Conservation (phyloP, 1,140 invertebrate genomes). For the Uloborus diversus region DNA sequence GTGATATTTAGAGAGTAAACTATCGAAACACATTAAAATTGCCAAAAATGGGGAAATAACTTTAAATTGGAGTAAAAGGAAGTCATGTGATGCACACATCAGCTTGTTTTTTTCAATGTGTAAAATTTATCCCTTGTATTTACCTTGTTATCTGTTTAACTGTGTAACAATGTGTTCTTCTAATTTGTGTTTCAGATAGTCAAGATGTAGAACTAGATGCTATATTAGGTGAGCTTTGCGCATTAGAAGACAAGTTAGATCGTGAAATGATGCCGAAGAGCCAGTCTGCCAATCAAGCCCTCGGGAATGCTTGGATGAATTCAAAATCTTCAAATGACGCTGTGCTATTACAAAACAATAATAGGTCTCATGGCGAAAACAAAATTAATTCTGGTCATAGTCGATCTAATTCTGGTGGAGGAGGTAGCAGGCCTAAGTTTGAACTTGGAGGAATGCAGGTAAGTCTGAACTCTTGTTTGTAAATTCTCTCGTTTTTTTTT, state of each 20-base stretch:
- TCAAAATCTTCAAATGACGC: not conserved
- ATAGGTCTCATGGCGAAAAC: not conserved
- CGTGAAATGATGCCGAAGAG: constrained; percentile 47
- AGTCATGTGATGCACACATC: too few species aligned
- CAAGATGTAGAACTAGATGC: constrained; percentile 96
- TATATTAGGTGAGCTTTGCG: constrained; percentile 91
- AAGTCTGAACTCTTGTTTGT: too few species aligned
- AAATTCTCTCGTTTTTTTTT: too few species aligned
- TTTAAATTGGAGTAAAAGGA: too few species aligned
- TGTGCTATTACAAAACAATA: constrained; percentile 3
- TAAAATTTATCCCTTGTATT: too few species aligned
- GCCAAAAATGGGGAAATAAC: too few species aligned
- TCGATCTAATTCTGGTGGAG: constrained; percentile 67
- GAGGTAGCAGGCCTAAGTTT: constrained; percentile 64
- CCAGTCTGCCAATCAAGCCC: constrained; percentile 38
- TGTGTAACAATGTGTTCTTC: too few species aligned
- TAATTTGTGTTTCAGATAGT: constrained; percentile 80
- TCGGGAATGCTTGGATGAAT: constrained; percentile 33
- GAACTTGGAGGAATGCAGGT: constrained; percentile 58
- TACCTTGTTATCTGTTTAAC: too few species aligned
- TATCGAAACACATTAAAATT: too few species aligned
- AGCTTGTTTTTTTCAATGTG: too few species aligned
- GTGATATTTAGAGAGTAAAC: too few species aligned
- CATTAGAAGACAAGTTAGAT: constrained; percentile 80
- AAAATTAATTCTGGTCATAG: constrained; percentile 63